Evolutionary conservation across 2,113 vertebrate genomes (phyloP), one percentile per base, ranked within the genome.

Genomic region (Uria aalge): DNA sequence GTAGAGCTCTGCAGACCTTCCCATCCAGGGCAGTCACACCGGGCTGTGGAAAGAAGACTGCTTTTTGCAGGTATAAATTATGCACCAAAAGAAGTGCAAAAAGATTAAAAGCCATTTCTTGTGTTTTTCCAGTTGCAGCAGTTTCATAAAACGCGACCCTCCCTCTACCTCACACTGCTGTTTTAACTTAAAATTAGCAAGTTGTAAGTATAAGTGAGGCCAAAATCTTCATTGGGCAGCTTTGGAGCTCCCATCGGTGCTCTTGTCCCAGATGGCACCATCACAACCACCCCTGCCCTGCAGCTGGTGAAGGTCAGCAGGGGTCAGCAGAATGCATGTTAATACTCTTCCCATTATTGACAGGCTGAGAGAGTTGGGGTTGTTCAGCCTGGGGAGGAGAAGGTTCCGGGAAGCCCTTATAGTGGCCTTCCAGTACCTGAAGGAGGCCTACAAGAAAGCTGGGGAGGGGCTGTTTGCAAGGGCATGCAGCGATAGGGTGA

Each of bases 111-210:
- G 23, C 15, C 9, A 5, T 27, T 85, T 68, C 45, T 26, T 40
- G 15, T 41, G 73, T 83, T 32, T 68, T 52, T 27, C n/a, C 60
- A 53, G 50, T 69, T 87, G 52, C 9, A 57, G 60, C 47, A 0
- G 2, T 75, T 74, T 41, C 11, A 67, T 29, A 41, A 74, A 91
- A 88, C 15, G 3, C 0, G 3, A 17, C 9, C 5, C 9, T 7
- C 40, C 11, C 24, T 53, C 21, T n/a, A n/a, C 47, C 11, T 52
- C 0, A 0, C 21, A 11, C 29, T 43, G 10, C 55, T 52, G 8
- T 29, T 48, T 22, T 48, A 48, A 48, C 21, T 22, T 48, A 22
- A 48, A 48, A 16, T 23, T 17, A 72, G 30, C 13, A 60, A 75
- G 15, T 23, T 59, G 66, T 3, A 68, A 60, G 8, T n/a, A 2